phyloP scores from a whole-genome alignment of 2,113 vertebrate species.

The Vidua chalybeata region DNA sequence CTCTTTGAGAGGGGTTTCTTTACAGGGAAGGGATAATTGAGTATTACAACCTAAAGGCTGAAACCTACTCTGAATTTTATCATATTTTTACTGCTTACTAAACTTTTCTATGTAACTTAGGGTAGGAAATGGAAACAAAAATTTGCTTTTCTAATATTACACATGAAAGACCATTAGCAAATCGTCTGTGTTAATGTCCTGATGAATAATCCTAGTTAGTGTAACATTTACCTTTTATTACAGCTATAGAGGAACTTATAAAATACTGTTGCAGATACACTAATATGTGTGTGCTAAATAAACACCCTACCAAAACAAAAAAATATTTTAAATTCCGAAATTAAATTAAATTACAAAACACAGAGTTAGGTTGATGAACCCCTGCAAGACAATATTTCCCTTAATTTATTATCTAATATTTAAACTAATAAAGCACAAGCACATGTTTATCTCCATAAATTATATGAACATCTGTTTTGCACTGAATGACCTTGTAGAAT shows the following conservation, averaged over 20 bases:
- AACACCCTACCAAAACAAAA: not conserved
- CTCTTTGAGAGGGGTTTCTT: not conserved
- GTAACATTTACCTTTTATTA: not conserved
- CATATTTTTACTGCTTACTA: not conserved
- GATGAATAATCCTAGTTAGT: not conserved
- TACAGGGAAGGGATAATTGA: not conserved
- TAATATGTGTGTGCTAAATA: not conserved
- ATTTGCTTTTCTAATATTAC: not conserved
- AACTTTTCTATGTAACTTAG: not conserved
- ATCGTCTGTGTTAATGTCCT: not conserved
- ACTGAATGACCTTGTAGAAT: slow-evolving; percentile 2
- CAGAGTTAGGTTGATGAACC: not conserved
- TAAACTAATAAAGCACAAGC: not conserved
- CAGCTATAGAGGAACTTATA: not conserved
- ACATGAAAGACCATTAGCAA: not conserved
- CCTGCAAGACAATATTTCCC: not conserved
- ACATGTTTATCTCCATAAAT: slow-evolving; percentile 12
- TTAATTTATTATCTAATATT: slow-evolving; percentile 41
- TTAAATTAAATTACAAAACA: not conserved
- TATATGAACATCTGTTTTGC: slow-evolving; percentile 32
- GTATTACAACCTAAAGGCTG: not conserved
- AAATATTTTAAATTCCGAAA: not conserved
- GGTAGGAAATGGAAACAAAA: not conserved
- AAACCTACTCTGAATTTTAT: not conserved
- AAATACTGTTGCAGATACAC: not conserved